Evolutionary conservation across 2,797 vertebrate genomes (phyloP).

Genomic region (Pangasius djambal): DNA sequence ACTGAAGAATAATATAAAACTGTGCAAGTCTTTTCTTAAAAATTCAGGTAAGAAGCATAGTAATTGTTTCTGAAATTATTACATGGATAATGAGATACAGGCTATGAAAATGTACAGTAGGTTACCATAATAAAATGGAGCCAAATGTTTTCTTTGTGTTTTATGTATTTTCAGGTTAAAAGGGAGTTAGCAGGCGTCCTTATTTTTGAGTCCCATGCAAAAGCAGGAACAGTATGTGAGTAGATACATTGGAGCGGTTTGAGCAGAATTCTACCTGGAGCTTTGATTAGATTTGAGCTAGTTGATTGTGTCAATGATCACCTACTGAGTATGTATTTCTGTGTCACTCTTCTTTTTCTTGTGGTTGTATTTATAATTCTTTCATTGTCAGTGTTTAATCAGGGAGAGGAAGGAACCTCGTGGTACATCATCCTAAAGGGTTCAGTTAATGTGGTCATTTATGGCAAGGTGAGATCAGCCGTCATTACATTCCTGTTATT

Average conservation of each 20-base stretch:
- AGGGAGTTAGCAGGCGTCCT: constrained; percentile 92
- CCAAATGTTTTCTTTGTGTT: not conserved
- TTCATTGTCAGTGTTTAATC: constrained; percentile 88
- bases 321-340: not conserved
- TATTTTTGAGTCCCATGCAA: constrained; percentile 95
- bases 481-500: constrained; percentile 33
- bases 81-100: not conserved
- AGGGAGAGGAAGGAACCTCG: constrained; percentile 98
- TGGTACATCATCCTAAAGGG: constrained; percentile 99
- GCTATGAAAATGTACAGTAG: not conserved
- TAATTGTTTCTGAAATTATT: not conserved
- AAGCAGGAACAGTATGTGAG: constrained; percentile 97
- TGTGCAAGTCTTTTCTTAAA: not conserved
- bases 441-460: constrained; percentile 98
- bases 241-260: constrained; percentile 54
- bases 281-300: not conserved
- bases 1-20: not conserved
- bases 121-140: not conserved
- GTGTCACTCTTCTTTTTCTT: not conserved
- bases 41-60: not conserved
- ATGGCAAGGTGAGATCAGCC: constrained; percentile 87
- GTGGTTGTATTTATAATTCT: constrained; percentile 22
- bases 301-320: not conserved
- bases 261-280: not conserved
- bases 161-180: constrained; percentile 83